phyloP scores from a whole-genome alignment of 2,888 invertebrate genomes.

The Diogma glabrata region DNA sequence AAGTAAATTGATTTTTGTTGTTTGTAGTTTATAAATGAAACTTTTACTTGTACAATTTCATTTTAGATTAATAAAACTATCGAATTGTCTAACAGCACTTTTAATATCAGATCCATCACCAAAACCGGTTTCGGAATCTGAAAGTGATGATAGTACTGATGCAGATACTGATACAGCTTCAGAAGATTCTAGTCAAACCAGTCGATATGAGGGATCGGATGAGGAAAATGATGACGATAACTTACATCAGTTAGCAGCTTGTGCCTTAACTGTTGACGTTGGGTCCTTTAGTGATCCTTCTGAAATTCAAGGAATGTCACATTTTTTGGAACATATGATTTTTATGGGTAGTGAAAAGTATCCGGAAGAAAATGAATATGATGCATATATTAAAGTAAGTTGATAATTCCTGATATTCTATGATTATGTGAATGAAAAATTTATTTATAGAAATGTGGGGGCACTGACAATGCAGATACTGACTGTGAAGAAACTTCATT shows the following conservation, averaged over 20 bases:
- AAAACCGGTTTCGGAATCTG: conserved; percentile 27
- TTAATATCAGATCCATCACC: conserved; percentile 53
- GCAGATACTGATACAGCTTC: conserved; percentile 19
- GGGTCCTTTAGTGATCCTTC: conserved; percentile 70
- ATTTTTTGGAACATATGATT: conserved; percentile 83
- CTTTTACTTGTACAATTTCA: too few relatives aligned
- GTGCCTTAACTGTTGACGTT: conserved; percentile 61
- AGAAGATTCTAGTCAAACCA: conserved; percentile 4
- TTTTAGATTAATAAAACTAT: conserved; percentile 48
- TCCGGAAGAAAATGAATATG: conserved; percentile 75
- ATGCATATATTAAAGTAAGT: conserved; percentile 51
- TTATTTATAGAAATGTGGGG: conserved; percentile 54
- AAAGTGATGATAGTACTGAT: neutral
- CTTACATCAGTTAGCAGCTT: conserved; percentile 49
- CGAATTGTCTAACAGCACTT: conserved; percentile 60
- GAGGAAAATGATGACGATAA: conserved; percentile 21
- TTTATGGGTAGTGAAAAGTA: conserved; percentile 91
- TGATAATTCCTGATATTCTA: conserved; percentile 30
- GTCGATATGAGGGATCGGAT: neutral
- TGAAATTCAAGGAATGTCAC: conserved; percentile 67
- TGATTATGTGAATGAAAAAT: conserved; percentile 22
- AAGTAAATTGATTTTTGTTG: conserved; percentile 41
- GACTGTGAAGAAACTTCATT: conserved; percentile 80
- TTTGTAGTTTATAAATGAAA: too few relatives aligned
- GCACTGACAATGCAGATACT: conserved; percentile 77